Evolutionary conservation across 2,888 invertebrate species (phyloP), one percentile per base, ranked within the genome.

Genomic region (Philhelius pedissequus): DNA sequence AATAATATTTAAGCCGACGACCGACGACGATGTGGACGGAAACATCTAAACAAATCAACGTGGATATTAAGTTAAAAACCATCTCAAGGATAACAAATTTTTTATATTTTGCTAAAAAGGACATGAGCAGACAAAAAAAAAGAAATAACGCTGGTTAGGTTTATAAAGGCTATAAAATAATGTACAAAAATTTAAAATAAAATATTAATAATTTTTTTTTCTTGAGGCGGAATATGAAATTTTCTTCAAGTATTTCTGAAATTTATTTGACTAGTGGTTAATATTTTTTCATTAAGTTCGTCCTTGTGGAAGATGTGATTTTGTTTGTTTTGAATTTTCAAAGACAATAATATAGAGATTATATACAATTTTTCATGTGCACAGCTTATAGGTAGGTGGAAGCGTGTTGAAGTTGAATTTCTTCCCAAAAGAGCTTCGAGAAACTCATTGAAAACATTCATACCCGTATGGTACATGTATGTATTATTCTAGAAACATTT

Each of bases 21-120:
- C 69, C 69, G 56, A 43, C n/a, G 4, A 20, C 60, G 73, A 62
- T 45, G 18, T 43, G 62, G 69, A 74, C 62, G 74, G 68, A 77
- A 73, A 73, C 73, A 77, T 73, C 78, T 68, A 82, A 82, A 77
- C 82, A 77, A 73, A 82, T 82, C 77, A 77, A 73, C 68, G 62
- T 54, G 15, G 54, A 73, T 73, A 73, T 68, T 82, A 73, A 71
- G 56, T 66, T 62, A 64, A 50, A 9, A 58, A 8, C 3, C 2
- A 58, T 22, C 45, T 77, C 40, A 56, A 77, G 68, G 68, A 82
- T 73, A 73, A 68, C 60, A 54, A 54, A 8, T 11, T 35, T 9
- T 35, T 32, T 30, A 9, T 56, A 13, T 66, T n/a, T 32, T 62
- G 8, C 48, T 38, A 71, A 71, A 64, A 71, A 50, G 78, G 40